Base-by-base conservation (phyloP, 2,888 invertebrate genomes). In the Apoda limacodes region DNA sequence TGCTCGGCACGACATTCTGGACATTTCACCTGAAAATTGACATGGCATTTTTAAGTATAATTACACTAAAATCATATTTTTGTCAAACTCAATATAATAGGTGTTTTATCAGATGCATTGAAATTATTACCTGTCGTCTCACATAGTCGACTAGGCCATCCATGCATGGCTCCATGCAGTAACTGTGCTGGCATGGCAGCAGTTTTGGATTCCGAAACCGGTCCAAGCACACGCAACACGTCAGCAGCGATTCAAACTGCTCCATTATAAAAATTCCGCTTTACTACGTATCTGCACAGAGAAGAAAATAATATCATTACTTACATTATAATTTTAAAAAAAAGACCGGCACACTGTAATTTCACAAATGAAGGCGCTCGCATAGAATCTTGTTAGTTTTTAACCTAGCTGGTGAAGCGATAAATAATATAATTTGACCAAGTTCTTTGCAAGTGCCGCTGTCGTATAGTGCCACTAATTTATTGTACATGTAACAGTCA, bases 161-260 rank as follows among this genome's bases (percentile, higher is more conserved):
- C 88, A 99, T 91, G 74, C 99, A 99, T 31, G 98, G 98, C 61
- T 96, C 95, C 92, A 95, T 93, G 66, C 99, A 99, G 80, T 95
- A 98, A 55, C 98, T 98, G 87, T 99, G 99, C 84, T 99, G 98
- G 70, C 98, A 98, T 88, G 98, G 98, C 64, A 99, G 80, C 63
- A 99, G 85, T 82, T 98, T 98, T n/a, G 99, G 99, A 68, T 95
- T 95, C 57, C 93, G 86, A 81, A 92, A 99, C 59, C 98, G 88
- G 82, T 99, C 98, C 71, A 98, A 82, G 72, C 99, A 99, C 63
- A 99, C 96, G 69, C 98, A 94, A 83, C 99, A 99, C 49, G 96
- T 97, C 64, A 99, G 85, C 68, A 99, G 85, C 80, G 97, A 95
- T 78, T 98, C 98, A 68, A 95, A 94, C 85, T 94, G 93, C 86